phyloP scores from a whole-genome alignment of 2,888 invertebrate species.

The Diplazon laetatorius region DNA sequence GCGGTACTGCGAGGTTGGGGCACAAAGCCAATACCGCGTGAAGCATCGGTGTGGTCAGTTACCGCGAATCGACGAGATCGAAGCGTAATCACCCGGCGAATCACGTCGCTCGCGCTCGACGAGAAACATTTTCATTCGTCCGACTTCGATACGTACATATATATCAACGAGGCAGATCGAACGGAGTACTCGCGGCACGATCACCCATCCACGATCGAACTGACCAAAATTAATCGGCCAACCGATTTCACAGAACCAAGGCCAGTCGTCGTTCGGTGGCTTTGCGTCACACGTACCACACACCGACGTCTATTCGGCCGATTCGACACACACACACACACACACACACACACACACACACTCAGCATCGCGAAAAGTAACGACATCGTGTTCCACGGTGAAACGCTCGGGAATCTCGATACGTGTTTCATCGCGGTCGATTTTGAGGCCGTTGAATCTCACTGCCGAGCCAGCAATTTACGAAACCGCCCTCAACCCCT shows the following conservation, averaged over 20 bases:
- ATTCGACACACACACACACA: no score
- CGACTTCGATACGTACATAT: no score
- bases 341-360: no score
- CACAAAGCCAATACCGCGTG: constrained; percentile 6
- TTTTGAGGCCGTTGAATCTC: constrained; percentile 34
- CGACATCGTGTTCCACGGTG: constrained; percentile 16
- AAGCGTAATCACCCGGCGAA: constrained; percentile 48
- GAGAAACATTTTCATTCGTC: constrained; percentile 44
- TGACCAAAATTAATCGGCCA: constrained; percentile 58
- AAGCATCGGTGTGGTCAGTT: constrained; percentile 35
- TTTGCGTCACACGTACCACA: constrained; percentile 12
- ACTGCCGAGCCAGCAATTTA: constrained; percentile 20
- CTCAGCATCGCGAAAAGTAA: constrained; percentile 6
- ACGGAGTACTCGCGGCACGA: constrained; percentile 18
- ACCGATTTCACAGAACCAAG: constrained; percentile 37
- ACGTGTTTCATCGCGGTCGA: constrained; percentile 27
- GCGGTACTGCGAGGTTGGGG: no score
- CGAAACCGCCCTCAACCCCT: neutral
- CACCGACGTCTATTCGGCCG: constrained; percentile 4
- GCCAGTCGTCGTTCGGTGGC: constrained; percentile 23
- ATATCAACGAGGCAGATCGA: no score
- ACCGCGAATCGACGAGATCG: constrained; percentile 54
- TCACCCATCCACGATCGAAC: constrained; percentile 50
- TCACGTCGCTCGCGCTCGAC: constrained; percentile 27
- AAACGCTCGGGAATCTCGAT: constrained; percentile 14